These are phyloP conservation scores for Arbacia lixula DNA, from an alignment of 53 echinoderm and acorn worm genomes.

Conservation along the genomic window DNA sequence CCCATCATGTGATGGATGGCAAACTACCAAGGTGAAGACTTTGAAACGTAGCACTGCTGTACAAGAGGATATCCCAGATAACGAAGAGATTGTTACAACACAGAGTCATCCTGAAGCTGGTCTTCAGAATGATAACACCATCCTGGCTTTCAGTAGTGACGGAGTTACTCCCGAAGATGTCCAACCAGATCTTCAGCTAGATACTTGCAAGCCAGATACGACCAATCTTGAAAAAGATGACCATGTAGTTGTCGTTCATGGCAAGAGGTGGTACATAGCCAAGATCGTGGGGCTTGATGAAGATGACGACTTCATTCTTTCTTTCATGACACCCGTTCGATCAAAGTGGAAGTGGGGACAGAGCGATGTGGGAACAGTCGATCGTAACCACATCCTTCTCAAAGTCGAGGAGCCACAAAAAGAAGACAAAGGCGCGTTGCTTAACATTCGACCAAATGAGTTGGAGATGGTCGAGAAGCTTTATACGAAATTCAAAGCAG, in stretches of 20 bases:
- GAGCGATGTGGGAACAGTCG: constrained; percentile 22
- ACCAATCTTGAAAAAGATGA: constrained; percentile 8
- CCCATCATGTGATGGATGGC: constrained; percentile 36
- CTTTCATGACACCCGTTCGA: constrained; percentile 17
- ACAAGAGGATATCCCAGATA: background rate
- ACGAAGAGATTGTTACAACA: constrained; percentile 1
- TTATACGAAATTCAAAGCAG: no score
- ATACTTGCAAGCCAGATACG: background rate
- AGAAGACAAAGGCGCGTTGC: constrained; percentile 12
- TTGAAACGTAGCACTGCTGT: background rate
- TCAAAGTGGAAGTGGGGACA: constrained; percentile 31
- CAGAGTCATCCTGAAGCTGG: no score
- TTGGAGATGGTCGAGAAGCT: no score
- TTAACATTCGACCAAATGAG: constrained; percentile 1
- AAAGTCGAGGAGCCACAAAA: constrained; percentile 24
- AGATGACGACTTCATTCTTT: constrained; percentile 28
- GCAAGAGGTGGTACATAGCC: constrained; percentile 32
- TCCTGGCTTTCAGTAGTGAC: no score
- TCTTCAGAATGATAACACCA: no score
- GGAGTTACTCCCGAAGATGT: background rate
- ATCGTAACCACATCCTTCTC: constrained; percentile 15
- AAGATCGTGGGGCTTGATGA: constrained; percentile 43
- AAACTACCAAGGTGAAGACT: constrained; percentile 26
- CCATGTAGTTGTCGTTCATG: constrained; percentile 21
- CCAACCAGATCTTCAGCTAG: constrained; percentile 1